Percentiles rank a stretch among this genome's conserved stretches.
Evolutionary conservation across 2,113 vertebrate species (phyloP).

Genomic region (Pteronura brasiliensis): DNA sequence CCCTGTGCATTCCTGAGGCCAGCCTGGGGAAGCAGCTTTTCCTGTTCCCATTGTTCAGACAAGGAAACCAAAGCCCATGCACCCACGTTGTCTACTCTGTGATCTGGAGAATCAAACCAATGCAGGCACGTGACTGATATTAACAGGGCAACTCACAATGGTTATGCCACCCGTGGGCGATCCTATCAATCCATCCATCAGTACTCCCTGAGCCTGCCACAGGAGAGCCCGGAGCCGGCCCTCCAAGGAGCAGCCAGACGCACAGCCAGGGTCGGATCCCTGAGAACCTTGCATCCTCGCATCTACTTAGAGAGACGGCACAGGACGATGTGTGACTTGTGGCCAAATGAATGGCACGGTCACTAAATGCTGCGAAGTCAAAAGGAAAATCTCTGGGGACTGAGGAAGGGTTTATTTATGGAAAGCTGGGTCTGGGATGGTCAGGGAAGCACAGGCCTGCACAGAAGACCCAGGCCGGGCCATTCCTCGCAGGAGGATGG

Average conservation of each 20-base stretch:
- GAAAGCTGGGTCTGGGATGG: background rate
- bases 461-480: background rate
- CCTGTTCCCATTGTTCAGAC: background rate
- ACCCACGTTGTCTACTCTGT: accelerated
- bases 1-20: background rate
- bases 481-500: background rate
- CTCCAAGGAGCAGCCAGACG: background rate
- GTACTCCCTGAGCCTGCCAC: background rate
- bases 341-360: accelerated
- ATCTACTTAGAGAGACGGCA: background rate
- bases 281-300: background rate
- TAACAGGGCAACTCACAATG: background rate
- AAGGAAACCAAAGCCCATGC: background rate
- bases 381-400: background rate
- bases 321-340: accelerated
- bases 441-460: background rate
- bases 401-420: background rate
- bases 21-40: background rate
- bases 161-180: background rate
- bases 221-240: background rate
- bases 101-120: background rate
- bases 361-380: background rate
- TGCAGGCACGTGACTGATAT: background rate
- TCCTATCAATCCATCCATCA: background rate
- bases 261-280: accelerated